These are phyloP conservation scores for Oconnorella tubifera DNA, from an alignment of 2,888 invertebrate species.

Conservation along the genomic window DNA sequence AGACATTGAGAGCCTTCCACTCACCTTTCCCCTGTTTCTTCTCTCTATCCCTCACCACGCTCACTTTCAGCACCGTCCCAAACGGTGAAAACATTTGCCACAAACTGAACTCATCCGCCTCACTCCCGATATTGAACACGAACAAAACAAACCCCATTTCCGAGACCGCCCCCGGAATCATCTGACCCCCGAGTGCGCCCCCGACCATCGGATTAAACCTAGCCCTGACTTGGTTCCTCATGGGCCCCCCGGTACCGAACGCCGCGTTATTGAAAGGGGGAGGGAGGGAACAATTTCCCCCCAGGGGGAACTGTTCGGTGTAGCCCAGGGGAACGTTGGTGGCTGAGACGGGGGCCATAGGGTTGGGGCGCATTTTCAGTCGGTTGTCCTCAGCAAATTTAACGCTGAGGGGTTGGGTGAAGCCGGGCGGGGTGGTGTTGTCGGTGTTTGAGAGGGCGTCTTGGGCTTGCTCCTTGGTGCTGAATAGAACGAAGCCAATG, in stretches of 20 bases:
- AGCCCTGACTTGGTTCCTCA: slow-evolving; percentile 21
- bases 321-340: neutral
- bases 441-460: slow-evolving; percentile 27
- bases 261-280: neutral
- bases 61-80: slow-evolving; percentile 54
- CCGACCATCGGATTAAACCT: slow-evolving; percentile 26
- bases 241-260: slow-evolving; percentile 21
- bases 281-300: neutral
- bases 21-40: slow-evolving; percentile 51
- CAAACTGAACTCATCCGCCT: slow-evolving; percentile 53
- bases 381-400: slow-evolving; percentile 78
- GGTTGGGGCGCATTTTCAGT: slow-evolving; percentile 27
- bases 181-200: neutral
- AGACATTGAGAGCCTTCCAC: too few relatives aligned
- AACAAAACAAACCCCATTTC: slow-evolving; percentile 48
- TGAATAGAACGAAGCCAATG: slow-evolving; percentile 78
- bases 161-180: neutral
- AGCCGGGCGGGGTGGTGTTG: slow-evolving; percentile 28
- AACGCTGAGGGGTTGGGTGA: slow-evolving; percentile 72
- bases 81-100: slow-evolving; percentile 55
- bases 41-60: slow-evolving; percentile 51
- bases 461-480: slow-evolving; percentile 59
- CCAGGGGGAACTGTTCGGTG: neutral
- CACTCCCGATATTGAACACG: slow-evolving; percentile 56
- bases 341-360: slow-evolving; percentile 13